These are phyloP conservation scores for Onychorhynchus coronatus DNA, from an alignment of 2,113 vertebrate species.

Conservation along the genomic window DNA sequence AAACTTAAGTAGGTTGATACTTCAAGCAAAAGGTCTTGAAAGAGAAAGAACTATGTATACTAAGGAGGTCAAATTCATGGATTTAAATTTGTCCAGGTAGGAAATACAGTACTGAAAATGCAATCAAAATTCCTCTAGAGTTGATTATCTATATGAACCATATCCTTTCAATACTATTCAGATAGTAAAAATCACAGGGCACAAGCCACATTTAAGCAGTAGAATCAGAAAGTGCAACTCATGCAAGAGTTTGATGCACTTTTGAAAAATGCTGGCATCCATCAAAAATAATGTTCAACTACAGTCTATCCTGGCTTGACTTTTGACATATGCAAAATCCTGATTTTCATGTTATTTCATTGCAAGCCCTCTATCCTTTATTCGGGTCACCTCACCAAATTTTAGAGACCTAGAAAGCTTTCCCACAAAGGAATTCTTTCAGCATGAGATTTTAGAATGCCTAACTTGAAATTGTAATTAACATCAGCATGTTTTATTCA, in stretches of 20 bases:
- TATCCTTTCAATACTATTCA: background rate
- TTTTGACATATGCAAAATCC: background rate
- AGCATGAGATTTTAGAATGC: background rate
- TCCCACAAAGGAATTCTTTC: background rate
- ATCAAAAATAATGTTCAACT: background rate
- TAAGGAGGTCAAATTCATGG: background rate
- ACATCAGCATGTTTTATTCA: background rate
- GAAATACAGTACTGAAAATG: background rate
- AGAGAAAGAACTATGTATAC: background rate
- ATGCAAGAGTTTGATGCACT: fast-evolving
- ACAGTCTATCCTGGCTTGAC: background rate
- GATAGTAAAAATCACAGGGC: background rate
- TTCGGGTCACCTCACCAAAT: background rate
- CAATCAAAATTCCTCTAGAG: background rate
- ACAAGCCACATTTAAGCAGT: background rate
- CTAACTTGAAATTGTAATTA: background rate
- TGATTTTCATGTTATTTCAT: background rate
- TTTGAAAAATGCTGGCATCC: background rate
- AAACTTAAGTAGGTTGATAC: background rate
- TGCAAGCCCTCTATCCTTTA: background rate
- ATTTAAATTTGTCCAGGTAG: background rate
- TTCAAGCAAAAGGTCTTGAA: background rate
- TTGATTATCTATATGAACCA: background rate
- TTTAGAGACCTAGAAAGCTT: background rate
- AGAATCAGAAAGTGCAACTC: background rate